These are phyloP conservation scores for Lepus townsendii DNA, from an alignment of 2,797 vertebrate genomes.

Conservation along the genomic window DNA sequence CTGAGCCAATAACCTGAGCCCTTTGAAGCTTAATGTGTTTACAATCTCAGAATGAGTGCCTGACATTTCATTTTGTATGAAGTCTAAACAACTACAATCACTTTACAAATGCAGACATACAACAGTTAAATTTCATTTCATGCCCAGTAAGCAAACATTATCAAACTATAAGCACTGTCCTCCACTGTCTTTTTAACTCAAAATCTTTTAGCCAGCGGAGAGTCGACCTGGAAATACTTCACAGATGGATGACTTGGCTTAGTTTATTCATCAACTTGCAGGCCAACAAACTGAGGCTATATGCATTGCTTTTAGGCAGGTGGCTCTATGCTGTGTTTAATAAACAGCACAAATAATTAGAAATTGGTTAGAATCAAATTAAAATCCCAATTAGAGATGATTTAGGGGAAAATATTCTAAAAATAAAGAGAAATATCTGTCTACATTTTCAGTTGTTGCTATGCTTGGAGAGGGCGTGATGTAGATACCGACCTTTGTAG, in stretches of 20 bases:
- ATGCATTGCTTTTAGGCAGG: slow-evolving; percentile 67
- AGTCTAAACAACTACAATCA: slow-evolving; percentile 89
- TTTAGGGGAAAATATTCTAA: slow-evolving; percentile 53
- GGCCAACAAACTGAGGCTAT: slow-evolving; percentile 76
- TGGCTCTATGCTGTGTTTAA: slow-evolving; percentile 62
- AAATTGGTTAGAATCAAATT: slow-evolving; percentile 54
- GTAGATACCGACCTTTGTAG: not conserved
- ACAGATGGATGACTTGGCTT: slow-evolving; percentile 87
- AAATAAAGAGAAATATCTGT: slow-evolving; percentile 30
- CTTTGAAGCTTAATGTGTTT: slow-evolving; percentile 66
- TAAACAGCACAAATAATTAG: slow-evolving; percentile 66
- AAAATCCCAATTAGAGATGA: slow-evolving; percentile 70
- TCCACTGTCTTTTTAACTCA: slow-evolving; percentile 88
- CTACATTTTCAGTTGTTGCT: not conserved
- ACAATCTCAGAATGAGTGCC: slow-evolving; percentile 70
- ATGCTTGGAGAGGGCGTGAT: not conserved
- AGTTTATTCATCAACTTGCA: slow-evolving; percentile 82
- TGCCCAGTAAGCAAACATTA: slow-evolving; percentile 89
- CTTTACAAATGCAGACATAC: slow-evolving; percentile 89
- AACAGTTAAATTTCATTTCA: slow-evolving; percentile 91
- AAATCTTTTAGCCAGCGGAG: slow-evolving; percentile 87
- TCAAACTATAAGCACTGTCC: slow-evolving; percentile 87
- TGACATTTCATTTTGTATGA: slow-evolving; percentile 86
- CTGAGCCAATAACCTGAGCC: slow-evolving; percentile 56
- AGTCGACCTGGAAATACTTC: slow-evolving; percentile 88